Evolutionary conservation across 2,797 vertebrate species (phyloP), one percentile per base, ranked within the genome.

Genomic region (Melanotaenia parkinsoni): DNA sequence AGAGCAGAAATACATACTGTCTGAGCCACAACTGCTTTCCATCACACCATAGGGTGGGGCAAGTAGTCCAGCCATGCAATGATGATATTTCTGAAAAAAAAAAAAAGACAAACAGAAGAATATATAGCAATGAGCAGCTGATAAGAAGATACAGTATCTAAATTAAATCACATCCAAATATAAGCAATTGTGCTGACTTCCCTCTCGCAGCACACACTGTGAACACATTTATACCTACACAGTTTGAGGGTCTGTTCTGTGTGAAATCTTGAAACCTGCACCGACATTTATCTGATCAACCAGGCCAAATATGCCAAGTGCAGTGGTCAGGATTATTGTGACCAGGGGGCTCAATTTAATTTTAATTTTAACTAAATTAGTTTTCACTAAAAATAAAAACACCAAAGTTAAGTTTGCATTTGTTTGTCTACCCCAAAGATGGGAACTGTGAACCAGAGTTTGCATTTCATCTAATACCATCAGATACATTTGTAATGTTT

Each of bases 31-130:
- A 76, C 92, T 90, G 54, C 95, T 97, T 93, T 99, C 98, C 96
- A 99, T 99, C 94, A 96, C 97, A 92, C 97, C 97, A 93, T 98
- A 98, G 37, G 97, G 96, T 88, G 98, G 97, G 91, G 96, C 96
- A 62, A 99, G 94, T 72, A 99, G 96, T 86, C 96, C 96, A 88
- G 97, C 96, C 97, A 99, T 98, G 87, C 96, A 98, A 85, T 96
- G 95, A 85, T 96, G 97, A 87, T 96, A 98, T 95, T 96, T 98
- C 98, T 99, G 87, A 74, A 91, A 93, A 91, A 91, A 85, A 61
- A 68, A 22, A 43, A 53, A 76, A 79, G 70, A 8, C 50, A 60
- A 3, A 69, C 45, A 76, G 56, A 20, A 53, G 45, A 24, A 51
- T 11, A 66, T 30, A 43, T 0, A 26, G 18, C 10, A 43, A 0